Evolutionary conservation across 2,797 vertebrate genomes (phyloP), one percentile per base, ranked within the genome.

Genomic region (Silurus lanzhouensis): DNA sequence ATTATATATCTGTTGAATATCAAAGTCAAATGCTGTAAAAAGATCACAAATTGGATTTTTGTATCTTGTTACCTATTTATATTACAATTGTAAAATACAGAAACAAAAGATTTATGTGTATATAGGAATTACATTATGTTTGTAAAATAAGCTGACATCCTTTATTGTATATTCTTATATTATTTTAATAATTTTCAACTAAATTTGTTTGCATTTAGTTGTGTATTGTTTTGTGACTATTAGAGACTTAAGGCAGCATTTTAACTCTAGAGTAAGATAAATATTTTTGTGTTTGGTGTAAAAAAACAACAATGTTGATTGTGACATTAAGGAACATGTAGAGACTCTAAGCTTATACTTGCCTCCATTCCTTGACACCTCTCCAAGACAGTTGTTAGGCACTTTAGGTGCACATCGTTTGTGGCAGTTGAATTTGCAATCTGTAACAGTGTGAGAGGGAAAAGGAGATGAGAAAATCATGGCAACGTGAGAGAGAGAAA

Each of bases 361-460:
- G 95, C 98, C 98, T 96, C 97, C 98, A 44, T 99, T 99, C 91
- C 94, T 96, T 87, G 96, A 95, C 88, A 98, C 97, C 92, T 99
- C 98, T 58, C 98, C 98, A 71, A 99, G 95, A 90, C 98, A 99
- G 95, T 99, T 97, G 94, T 98, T 98, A 84, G 97, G 97, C 88
- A 99, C 97, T 95, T 98, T 99, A 0, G 97, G 91, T 75, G 97
- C 96, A 93, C 98, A 99, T 84, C 98, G 96, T 92, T 99, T 99
- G 88, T 99, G 98, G 91, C 98, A 99, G 90, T 99, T 99, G 92
- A 99, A 99, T 89, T 96, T 97, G 93, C 98, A 99, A 91, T 99
- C 98, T 99, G 91, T 85, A 88, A 87, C 22, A 31, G 86, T 86
- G 79, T 81, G 85, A 88, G 85, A 22, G 75, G 81, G 74, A 83